Evolutionary conservation across 2,113 vertebrate genomes (phyloP), one percentile per base, ranked within the genome.

Genomic region (Trachemys scripta): DNA sequence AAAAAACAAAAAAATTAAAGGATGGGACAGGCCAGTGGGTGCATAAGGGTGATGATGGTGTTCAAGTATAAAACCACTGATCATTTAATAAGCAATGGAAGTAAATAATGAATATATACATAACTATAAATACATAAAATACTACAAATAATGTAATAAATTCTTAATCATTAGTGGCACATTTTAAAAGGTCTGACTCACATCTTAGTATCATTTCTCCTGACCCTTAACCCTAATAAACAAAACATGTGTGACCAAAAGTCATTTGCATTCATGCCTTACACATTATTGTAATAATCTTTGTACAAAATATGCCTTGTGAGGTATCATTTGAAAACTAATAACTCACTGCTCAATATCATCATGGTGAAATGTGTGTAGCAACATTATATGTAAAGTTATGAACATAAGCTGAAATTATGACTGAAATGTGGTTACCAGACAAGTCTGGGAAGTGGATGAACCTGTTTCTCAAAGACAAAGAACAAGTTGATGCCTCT

Each of bases 31-130:
- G 11, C 16, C 6, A 29, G 20, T n/a, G 9, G 19, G n/a, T 72
- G n/a, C 42, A 78, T 20, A 69, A 31, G n/a, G n/a, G 17, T 72
- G 50, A 84, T 31, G 80, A 83, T 51, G 7, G 50, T 47, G 5
- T 62, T 47, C 84, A 79, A 14, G 19, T 84, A 95, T 5, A 78
- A 90, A 80, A 90, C 7, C 1, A 13, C 24, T 16, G 1, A 87
- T 89, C 75, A 82, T 81, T 80, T 69, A 38, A 79, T 75, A 35
- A 96, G 27, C 14, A 3, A 82, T 24, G 84, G 69, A 65, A 92
- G 57, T 94, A 90, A 88, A 93, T 91, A 90, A 83, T 56, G 93
- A 85, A 90, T 51, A 53, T 5, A 92, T 92, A 91, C 82, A 56
- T 80, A 87, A 57, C 13, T 27, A 85, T 92, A 89, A 92, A 95